phyloP scores from a whole-genome alignment of 2,888 invertebrate genomes.

The Epiperipatus broadwayi region DNA sequence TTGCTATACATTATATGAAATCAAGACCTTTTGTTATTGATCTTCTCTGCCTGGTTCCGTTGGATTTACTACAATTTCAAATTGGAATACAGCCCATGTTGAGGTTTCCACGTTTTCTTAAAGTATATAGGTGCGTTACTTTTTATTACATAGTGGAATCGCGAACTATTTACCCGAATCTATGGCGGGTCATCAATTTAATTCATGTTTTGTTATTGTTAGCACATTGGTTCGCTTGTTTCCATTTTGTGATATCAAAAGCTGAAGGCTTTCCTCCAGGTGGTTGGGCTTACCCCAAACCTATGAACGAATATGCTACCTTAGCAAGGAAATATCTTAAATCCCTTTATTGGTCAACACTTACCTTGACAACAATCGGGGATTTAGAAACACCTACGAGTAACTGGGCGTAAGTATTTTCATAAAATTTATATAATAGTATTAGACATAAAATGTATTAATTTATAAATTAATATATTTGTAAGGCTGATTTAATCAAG shows the following conservation, averaged over 20 bases:
- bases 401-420: slow-evolving; percentile 89
- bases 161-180: slow-evolving; percentile 80
- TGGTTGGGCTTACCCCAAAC: slow-evolving; percentile 37
- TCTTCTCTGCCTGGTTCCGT: slow-evolving; percentile 55
- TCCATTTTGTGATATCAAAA: slow-evolving; percentile 82
- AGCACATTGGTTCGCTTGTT: slow-evolving; percentile 95
- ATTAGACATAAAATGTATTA: background rate
- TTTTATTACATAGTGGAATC: slow-evolving; percentile 94
- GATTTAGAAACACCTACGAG: slow-evolving; percentile 88
- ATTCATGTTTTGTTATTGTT: slow-evolving; percentile 82
- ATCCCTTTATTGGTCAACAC: slow-evolving; percentile 86
- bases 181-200: slow-evolving; percentile 83
- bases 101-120: slow-evolving; percentile 35
- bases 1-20: slow-evolving; percentile 67
- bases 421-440: too few species aligned
- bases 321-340: slow-evolving; percentile 79
- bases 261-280: slow-evolving; percentile 60
- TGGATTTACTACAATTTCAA: slow-evolving; percentile 66
- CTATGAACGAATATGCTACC: slow-evolving; percentile 64
- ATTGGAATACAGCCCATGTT: slow-evolving; percentile 65
- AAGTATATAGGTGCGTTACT: slow-evolving; percentile 66
- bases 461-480: too few species aligned
- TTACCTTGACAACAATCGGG: slow-evolving; percentile 85
- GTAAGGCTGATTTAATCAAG: too few species aligned
- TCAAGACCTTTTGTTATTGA: slow-evolving; percentile 69